Percentiles rank a stretch among this genome's conserved stretches.
Evolutionary conservation across 2,797 vertebrate genomes (phyloP).

Genomic region (Sebastolobus alascanus): DNA sequence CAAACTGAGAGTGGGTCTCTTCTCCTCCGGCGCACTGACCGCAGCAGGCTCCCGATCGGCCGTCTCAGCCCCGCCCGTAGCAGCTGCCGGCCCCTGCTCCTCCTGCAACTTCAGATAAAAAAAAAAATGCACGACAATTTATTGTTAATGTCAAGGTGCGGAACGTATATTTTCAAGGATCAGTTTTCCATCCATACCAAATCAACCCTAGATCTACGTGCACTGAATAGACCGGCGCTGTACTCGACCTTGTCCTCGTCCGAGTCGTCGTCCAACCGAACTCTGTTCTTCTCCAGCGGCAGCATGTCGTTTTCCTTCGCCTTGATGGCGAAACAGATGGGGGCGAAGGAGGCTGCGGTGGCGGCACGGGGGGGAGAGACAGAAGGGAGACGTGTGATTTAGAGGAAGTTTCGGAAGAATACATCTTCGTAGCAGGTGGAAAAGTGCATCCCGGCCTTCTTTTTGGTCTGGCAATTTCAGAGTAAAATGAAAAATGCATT

Average conservation of each 20-base stretch:
- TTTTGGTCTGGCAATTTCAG: neutral
- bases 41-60: slow-evolving; percentile 69
- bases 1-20: slow-evolving; percentile 90
- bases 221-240: neutral
- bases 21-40: slow-evolving; percentile 87
- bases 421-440: neutral
- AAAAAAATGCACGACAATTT: slow-evolving; percentile 5
- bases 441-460: neutral
- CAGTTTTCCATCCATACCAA: neutral
- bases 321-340: slow-evolving; percentile 98
- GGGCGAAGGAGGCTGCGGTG: slow-evolving; percentile 93
- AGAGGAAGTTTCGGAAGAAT: neutral
- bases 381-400: slow-evolving; percentile 6
- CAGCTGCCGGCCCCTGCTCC: slow-evolving; percentile 79
- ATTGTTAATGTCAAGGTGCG: neutral
- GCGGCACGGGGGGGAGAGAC: slow-evolving; percentile 16
- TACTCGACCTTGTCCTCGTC: slow-evolving; percentile 91
- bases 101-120: slow-evolving; percentile 77
- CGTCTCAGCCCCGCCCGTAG: slow-evolving; percentile 67
- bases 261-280: slow-evolving; percentile 95
- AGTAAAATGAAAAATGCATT: neutral
- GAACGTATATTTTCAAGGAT: neutral
- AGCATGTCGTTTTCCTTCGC: slow-evolving; percentile 97
- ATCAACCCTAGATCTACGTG: neutral
- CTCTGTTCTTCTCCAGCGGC: slow-evolving; percentile 96